Conservation (phyloP, 1,140 invertebrate genomes). For the Drosophila saltans region DNA sequence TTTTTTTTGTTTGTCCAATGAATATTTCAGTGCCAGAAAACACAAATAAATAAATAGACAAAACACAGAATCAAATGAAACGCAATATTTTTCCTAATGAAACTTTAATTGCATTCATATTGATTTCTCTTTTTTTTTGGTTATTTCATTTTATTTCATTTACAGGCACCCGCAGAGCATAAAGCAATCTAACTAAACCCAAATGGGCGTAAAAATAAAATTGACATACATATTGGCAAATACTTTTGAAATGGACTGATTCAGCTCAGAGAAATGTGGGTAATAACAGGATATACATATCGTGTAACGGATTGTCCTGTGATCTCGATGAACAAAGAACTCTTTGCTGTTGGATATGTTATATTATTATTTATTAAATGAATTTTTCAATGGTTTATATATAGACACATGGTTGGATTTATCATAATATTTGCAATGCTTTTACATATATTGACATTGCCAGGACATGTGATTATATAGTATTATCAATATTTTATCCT, state of each 20-base stretch:
- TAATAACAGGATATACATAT: no score
- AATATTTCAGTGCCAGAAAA: constrained; percentile 29
- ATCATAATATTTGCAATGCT: no score
- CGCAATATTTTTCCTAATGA: constrained; percentile 51
- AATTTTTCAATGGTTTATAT: no score
- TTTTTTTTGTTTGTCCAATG: constrained; percentile 30
- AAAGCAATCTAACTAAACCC: background rate
- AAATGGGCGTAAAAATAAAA: background rate
- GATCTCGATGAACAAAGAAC: no score
- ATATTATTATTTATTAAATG: no score
- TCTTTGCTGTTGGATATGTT: no score
- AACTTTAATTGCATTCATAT: constrained; percentile 65
- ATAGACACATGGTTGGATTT: no score
- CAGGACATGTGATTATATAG: no score
- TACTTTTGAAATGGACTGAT: background rate
- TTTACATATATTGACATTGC: no score
- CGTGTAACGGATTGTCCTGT: no score
- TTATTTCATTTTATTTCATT: background rate
- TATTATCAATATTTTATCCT: no score
- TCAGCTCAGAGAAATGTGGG: no score
- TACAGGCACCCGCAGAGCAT: background rate
- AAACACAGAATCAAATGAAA: background rate
- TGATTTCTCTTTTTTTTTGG: constrained; percentile 22
- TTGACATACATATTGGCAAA: constrained; percentile 1
- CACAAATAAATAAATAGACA: background rate